Evolutionary conservation across 2,113 vertebrate species (phyloP).

Genomic region (Eulacestoma nigropectus): DNA sequence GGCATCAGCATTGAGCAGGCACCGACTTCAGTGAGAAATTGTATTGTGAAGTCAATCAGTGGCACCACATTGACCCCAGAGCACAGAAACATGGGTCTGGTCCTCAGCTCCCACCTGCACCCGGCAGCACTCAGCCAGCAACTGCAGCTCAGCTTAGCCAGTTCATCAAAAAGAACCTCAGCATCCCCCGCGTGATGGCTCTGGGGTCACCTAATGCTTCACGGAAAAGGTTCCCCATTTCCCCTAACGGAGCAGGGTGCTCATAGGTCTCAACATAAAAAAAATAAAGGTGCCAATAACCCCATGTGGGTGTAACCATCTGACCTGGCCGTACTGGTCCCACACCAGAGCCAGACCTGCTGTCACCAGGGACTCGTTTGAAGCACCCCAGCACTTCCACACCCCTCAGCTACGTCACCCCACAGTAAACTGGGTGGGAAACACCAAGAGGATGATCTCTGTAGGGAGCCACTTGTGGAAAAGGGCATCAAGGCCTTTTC

Average conservation of each 20-base stretch:
- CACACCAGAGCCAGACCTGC: background rate
- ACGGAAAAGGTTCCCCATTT: background rate
- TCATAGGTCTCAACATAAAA: too few relatives aligned
- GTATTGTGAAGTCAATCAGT: rapidly evolving
- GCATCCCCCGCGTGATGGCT: rapidly evolving
- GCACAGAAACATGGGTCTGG: rapidly evolving
- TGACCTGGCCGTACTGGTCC: rapidly evolving
- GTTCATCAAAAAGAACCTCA: background rate
- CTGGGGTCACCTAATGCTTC: background rate
- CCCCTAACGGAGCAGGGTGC: rapidly evolving
- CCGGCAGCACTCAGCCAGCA: rapidly evolving
- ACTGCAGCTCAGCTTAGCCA: background rate
- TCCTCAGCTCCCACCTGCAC: background rate
- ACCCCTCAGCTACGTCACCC: rapidly evolving
- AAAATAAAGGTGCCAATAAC: rapidly evolving
- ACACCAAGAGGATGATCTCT: rapidly evolving
- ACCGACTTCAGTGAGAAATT: rapidly evolving
- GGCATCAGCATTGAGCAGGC: background rate
- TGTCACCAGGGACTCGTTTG: rapidly evolving
- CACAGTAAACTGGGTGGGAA: background rate
- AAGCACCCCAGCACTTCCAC: background rate
- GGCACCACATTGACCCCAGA: background rate
- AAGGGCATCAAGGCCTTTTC: background rate
- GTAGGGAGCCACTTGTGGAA: background rate
- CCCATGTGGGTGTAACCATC: rapidly evolving